These are phyloP conservation scores for Mellivora capensis DNA, from an alignment of 2,113 vertebrate species.

Conservation along the genomic window DNA sequence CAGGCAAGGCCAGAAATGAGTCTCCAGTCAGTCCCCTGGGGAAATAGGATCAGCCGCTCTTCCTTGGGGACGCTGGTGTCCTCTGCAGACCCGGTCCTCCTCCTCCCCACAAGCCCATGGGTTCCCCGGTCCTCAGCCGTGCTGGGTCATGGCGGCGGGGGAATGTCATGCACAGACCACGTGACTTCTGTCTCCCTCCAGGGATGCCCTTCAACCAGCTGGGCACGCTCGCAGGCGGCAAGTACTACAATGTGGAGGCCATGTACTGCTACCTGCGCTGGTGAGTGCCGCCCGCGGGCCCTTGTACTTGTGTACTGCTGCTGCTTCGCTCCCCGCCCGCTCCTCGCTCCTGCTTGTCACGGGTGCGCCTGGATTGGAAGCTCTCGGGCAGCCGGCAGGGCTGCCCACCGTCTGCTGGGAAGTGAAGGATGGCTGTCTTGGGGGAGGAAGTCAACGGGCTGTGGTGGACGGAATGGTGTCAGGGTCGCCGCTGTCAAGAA, in stretches of 20 bases:
- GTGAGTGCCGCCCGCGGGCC: conserved; percentile 81
- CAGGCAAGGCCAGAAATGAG: background rate
- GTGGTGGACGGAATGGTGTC: background rate
- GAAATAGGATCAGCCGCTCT: background rate
- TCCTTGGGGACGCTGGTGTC: background rate
- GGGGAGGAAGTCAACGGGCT: background rate
- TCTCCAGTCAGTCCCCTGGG: background rate
- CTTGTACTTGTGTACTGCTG: too few species aligned
- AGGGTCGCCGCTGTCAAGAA: background rate
- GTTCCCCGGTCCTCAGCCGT: background rate
- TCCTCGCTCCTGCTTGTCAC: background rate
- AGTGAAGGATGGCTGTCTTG: background rate
- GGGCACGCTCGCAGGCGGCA: conserved; percentile 95
- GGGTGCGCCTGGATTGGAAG: background rate
- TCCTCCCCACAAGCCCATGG: rapidly evolving
- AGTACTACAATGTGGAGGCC: conserved; percentile 96
- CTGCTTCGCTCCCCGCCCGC: too few species aligned
- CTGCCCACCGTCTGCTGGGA: background rate
- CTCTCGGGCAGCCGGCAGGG: background rate
- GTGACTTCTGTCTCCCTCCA: conserved; percentile 68
- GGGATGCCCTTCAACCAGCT: conserved; percentile 99
- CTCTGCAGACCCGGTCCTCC: background rate
- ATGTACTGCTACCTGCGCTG: conserved; percentile 98
- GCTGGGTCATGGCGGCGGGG: background rate
- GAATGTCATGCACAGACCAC: background rate